Evolutionary conservation across 1,140 invertebrate genomes (phyloP).

Genomic region (Lordiphosa clarofinis): DNA sequence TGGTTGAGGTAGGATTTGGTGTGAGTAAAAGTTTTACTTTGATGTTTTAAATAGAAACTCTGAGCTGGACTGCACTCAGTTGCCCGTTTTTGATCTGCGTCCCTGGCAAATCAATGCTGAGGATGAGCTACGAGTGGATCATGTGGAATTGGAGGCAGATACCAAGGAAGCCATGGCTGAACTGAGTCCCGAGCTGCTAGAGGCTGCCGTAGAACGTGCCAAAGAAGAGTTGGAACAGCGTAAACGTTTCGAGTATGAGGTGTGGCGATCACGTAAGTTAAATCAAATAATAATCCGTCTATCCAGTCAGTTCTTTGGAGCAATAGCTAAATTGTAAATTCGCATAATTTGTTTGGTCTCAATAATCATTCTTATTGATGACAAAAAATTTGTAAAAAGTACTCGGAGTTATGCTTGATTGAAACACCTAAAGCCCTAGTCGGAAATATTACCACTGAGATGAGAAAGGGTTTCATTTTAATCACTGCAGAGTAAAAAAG

Average conservation of each 20-base stretch:
- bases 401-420: no score
- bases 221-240: conserved; percentile 86
- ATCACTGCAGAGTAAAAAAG: no score
- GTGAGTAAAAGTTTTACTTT: no score
- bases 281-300: no score
- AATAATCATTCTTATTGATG: no score
- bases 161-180: conserved; percentile 71
- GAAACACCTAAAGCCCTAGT: no score
- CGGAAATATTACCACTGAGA: no score
- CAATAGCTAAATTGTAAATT: no score
- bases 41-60: conserved; percentile 83
- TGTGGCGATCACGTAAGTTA: conserved; percentile 82
- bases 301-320: no score
- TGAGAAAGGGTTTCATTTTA: no score
- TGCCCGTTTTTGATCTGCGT: conserved; percentile 83
- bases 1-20: conserved; percentile 5
- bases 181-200: conserved; percentile 81
- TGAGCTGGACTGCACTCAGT: conserved; percentile 87
- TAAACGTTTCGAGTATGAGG: conserved; percentile 88
- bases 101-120: conserved; percentile 45
- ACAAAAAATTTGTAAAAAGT: no score
- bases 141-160: conserved; percentile 66
- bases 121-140: conserved; percentile 53
- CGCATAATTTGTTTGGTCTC: no score
- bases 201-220: conserved; percentile 86